A percentile compares a stretch with the other conserved stretches of the same genome.
phyloP scores from a whole-genome alignment of 53 echinoderm and acorn worm genomes.

The Echinarachnius parma region DNA sequence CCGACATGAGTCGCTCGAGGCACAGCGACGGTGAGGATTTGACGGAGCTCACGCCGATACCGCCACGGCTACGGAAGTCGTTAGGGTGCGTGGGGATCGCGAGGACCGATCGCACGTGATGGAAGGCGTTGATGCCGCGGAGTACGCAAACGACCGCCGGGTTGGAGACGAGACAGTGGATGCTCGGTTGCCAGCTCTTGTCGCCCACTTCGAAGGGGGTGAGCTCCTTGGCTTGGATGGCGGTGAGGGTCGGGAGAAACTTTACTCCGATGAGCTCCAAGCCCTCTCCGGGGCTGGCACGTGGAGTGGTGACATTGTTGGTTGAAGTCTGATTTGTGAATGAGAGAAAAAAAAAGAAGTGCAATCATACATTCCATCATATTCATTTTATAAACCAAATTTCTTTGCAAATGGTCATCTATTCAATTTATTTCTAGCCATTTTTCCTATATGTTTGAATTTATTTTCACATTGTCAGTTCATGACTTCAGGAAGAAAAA shows the following conservation, averaged over 20 bases:
- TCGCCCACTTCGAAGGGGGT: constrained; percentile 97
- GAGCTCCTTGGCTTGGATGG: constrained; percentile 87
- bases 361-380: too few relatives aligned
- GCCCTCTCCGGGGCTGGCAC: constrained; percentile 56
- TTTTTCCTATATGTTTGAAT: too few relatives aligned
- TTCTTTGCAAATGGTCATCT: too few relatives aligned
- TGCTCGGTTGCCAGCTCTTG: constrained; percentile 86
- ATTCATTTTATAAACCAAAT: too few relatives aligned
- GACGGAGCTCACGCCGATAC: too few relatives aligned
- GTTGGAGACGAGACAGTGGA: constrained; percentile 71
- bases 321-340: constrained; percentile 60
- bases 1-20: constrained; percentile 74
- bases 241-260: constrained; percentile 74
- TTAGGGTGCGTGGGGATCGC: constrained; percentile 49
- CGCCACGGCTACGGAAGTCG: constrained; percentile 26
- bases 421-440: too few relatives aligned
- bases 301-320: constrained; percentile 38
- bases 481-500: too few relatives aligned
- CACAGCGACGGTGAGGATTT: constrained; percentile 13
- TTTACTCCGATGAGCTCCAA: constrained; percentile 92
- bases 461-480: too few relatives aligned
- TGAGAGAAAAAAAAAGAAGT: constrained; percentile 2
- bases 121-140: constrained; percentile 86
- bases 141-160: constrained; percentile 81
- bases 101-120: constrained; percentile 62